phyloP scores from a whole-genome alignment of 2,113 vertebrate species.

The Alligator mississippiensis region DNA sequence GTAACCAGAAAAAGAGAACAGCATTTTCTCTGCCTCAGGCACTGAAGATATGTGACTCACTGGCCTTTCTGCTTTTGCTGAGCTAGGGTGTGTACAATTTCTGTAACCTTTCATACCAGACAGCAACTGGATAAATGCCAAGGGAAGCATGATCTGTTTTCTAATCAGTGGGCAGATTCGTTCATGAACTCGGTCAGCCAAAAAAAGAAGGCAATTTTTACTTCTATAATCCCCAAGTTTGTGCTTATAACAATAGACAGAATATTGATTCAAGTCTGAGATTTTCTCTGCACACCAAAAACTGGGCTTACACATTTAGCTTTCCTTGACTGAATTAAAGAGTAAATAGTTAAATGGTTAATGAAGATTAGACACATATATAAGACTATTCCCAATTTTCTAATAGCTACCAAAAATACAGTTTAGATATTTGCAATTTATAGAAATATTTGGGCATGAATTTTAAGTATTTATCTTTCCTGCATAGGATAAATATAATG shows the following conservation, averaged over 20 bases:
- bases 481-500: not conserved
- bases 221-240: not conserved
- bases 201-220: constrained; percentile 28
- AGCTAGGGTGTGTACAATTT: constrained; percentile 24
- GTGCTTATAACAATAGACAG: constrained; percentile 4
- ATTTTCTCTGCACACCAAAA: not conserved
- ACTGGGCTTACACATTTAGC: not conserved
- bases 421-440: not conserved
- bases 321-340: constrained; percentile 20
- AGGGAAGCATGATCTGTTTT: constrained; percentile 58
- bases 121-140: constrained; percentile 52
- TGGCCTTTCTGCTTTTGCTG: constrained; percentile 35
- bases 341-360: not conserved
- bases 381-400: not conserved
- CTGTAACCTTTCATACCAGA: constrained; percentile 51
- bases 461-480: not conserved
- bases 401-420: not conserved
- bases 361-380: not conserved
- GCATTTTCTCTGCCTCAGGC: constrained; percentile 34
- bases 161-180: constrained; percentile 28
- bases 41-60: not conserved
- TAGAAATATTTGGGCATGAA: not conserved
- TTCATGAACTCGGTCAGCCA: constrained; percentile 19
- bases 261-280: not conserved
- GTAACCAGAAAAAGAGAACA: constrained; percentile 14